phyloP scores from a whole-genome alignment of 2,797 vertebrate species.

The Pelochelys cantorii region DNA sequence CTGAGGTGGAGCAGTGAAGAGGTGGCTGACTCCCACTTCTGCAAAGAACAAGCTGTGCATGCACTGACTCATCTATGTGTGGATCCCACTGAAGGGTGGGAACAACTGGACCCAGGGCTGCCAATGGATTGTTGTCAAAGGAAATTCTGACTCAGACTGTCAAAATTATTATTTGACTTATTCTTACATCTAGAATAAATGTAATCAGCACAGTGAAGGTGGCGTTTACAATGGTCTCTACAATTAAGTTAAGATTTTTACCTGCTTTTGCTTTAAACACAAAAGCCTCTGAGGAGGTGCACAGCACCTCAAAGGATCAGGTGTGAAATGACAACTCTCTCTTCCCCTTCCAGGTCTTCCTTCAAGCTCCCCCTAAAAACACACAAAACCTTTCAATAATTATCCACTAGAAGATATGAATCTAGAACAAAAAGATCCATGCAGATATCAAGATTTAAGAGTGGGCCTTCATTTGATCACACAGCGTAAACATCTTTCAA shows the following conservation, averaged over 20 bases:
- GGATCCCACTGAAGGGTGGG: background rate
- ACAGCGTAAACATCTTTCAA: constrained; percentile 13
- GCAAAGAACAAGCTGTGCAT: background rate
- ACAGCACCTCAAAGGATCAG: background rate
- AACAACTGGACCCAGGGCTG: constrained; percentile 33
- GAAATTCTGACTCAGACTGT: constrained; percentile 58
- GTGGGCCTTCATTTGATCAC: background rate
- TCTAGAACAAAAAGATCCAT: background rate
- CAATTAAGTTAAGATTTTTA: background rate
- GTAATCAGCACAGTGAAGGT: constrained; percentile 52
- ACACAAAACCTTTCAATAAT: background rate
- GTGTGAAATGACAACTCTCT: background rate
- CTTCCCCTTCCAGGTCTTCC: background rate
- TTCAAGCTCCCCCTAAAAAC: background rate
- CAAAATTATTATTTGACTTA: constrained; percentile 5
- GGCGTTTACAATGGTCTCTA: constrained; percentile 39
- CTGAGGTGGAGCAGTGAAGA: constrained; percentile 35
- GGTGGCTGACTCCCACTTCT: constrained; percentile 29
- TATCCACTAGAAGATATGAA: background rate
- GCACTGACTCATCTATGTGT: fast-evolving
- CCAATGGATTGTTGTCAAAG: constrained; percentile 72
- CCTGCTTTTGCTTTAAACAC: constrained; percentile 35
- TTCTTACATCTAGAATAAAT: constrained; percentile 65
- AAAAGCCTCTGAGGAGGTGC: background rate
- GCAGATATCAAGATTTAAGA: background rate